Base-by-base conservation (phyloP, 2,888 invertebrate species). In the Lithosia quadra region DNA sequence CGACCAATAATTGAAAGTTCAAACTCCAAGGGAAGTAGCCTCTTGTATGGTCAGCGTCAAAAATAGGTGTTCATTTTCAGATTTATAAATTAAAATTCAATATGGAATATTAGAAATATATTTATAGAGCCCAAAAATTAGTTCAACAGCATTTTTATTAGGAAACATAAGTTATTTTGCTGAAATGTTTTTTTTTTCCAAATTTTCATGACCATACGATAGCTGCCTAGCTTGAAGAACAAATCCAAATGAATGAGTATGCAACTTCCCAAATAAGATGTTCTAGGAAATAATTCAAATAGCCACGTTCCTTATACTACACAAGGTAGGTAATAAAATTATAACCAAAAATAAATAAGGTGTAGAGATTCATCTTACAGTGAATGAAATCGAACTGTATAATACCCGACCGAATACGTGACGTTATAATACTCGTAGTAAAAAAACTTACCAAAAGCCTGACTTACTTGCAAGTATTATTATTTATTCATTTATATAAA, bases 301-400 rank as follows among this genome's bases (percentile, higher is more conserved):
- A 72, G 70, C 66, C 76, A 72, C 70, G 67, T 71, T 57, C 24
- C 63, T 64, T 66, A 56, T 67, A 43, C 56, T 59, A 68, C 58
- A 65, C 28, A 68, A 63, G n/a, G n/a, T 60, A 68, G 63, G 62
- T 75, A 58, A n/a, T 15, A 18, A 75, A 75, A 78, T 67, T 69
- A 53, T 59, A 65, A 69, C 67, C 28, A 63, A 71, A 65, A 72
- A 65, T 66, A 58, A 66, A 68, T 71, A 61, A 79, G 77, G 80
- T 76, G 74, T 76, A 76, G 81, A 84, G 77, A 84, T 82, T 83
- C 84, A 69, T 76, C 69, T 69, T 63, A 58, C 13, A 49, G 66
- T 69, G 70, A 68, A 75, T 28, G 28, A 77, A 62, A 72, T 76
- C 69, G 65, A 69, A 72, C 70, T 61, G 68, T 43, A 18, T 43